Base-by-base conservation (phyloP, 2,797 vertebrate genomes). In the Hipposideros larvatus region DNA sequence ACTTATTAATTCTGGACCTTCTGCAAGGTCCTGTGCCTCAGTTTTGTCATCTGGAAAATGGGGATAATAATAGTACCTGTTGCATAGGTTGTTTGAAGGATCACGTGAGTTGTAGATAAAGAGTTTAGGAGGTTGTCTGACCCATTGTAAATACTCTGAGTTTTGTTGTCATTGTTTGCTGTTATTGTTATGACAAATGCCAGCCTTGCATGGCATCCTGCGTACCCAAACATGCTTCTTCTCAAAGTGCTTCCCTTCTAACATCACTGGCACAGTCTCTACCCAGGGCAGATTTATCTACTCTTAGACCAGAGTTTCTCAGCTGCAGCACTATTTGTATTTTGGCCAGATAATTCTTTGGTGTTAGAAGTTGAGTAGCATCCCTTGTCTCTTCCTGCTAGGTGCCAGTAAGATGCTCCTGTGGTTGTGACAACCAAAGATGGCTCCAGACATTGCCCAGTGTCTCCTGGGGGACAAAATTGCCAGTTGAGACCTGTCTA, bases 1-100 rank as follows among this genome's bases (percentile, higher is more conserved):
- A 19, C 65, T 70, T 61, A 51, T 51, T 75, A 46, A 89, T 79
- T 82, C 78, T 79, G 83, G 61, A 73, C 31, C 1, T 65, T 74
- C 51, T 73, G 37, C 55, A 63, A 85, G 73, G 63, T 18, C 43
- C 53, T 34, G 15, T 61, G 34, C 51, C 82, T 91, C 80, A n/a
- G 24, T 77, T 88, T 90, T 68, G 68, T 77, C 34, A 18, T 46
- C 71, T 87, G 15, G 87, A 79, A 88, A 93, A 65, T 74, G 78
- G 51, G 7, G 9, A 28, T 85, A 28, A 37, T 68, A n/a, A n/a
- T 75, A 83, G 41, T 51, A 53, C 57, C 51, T 73, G 5, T 24
- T 1, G 0, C 7, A 18, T 55, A 48, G 48, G 43, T 78, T 63
- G 57, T 74, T 95, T 74, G 82, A 66, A 90, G 24, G 68, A 48